Evolutionary conservation across 2,888 invertebrate species (phyloP).

Genomic region (Parasteatoda lunata): DNA sequence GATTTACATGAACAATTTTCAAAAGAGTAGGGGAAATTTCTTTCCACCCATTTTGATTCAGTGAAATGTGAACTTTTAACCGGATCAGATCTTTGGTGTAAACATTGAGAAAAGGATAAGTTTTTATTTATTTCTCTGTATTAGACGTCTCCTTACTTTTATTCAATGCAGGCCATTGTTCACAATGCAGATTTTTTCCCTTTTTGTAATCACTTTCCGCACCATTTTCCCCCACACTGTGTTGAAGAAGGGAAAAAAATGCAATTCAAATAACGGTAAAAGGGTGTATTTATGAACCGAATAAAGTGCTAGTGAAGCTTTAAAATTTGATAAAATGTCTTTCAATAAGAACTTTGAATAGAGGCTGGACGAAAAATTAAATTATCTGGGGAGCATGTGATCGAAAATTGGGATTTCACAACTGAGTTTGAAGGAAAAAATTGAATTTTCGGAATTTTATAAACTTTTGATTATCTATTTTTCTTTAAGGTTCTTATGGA

Average conservation of each 20-base stretch:
- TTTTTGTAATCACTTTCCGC: slow-evolving; percentile 2
- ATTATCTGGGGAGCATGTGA: too few relatives aligned
- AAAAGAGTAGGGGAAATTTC: background rate
- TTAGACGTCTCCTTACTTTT: background rate
- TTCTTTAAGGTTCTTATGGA: too few relatives aligned
- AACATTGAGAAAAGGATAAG: slow-evolving; percentile 1
- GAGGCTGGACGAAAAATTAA: too few relatives aligned
- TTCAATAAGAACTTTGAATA: too few relatives aligned
- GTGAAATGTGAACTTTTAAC: slow-evolving; percentile 30
- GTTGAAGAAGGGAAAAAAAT: background rate
- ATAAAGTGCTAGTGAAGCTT: background rate
- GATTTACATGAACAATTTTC: background rate
- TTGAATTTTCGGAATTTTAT: too few relatives aligned
- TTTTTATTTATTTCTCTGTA: slow-evolving; percentile 22
- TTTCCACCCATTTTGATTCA: slow-evolving; percentile 7
- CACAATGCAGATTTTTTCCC: background rate
- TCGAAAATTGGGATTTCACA: too few relatives aligned
- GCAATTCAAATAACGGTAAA: background rate
- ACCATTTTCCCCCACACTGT: slow-evolving; percentile 2
- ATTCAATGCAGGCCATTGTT: background rate
- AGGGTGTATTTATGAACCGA: background rate
- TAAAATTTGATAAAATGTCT: background rate
- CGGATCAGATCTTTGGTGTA: slow-evolving; percentile 11
- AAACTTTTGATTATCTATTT: too few relatives aligned
- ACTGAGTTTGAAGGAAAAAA: too few relatives aligned